Base-by-base conservation (phyloP, 2,113 vertebrate species). In the Labrus mixtus region DNA sequence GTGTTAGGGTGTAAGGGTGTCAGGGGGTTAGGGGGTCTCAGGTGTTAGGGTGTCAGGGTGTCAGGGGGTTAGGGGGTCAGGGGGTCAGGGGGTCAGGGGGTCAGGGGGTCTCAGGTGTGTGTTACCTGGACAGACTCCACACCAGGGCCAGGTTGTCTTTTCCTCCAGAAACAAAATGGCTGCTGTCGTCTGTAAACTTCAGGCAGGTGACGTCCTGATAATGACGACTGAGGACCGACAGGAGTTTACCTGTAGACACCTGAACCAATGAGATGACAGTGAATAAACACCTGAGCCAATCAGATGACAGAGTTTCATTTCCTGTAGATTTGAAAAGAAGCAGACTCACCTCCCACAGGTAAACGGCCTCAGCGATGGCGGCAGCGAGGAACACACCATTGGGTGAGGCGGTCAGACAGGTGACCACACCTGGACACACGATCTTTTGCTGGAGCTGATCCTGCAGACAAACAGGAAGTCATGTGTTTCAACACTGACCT, bases 381-480 rank as follows among this genome's bases (percentile, higher is more conserved):
- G 95, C 97, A 65, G 97, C 71, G 9, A 99, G 74, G 56, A 97
- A 98, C 39, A 97, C 94, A 1, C 97, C 97, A 0, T 96, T 94
- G 51, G 97, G 96, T 3, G 98, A 96, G 0, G 96, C 91, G 0
- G 95, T 94, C 71, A 99, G 89, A 89, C 96, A 98, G 51, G 96
- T 97, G 57, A 99, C 95, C 0, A 96, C 94, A 61, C 97, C 98
- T 0, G 98, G 97, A 83, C 98, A 99, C 22, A 98, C 94, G 15
- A 99, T 96, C 91, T 99, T 99, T 93, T 99, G 98, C 90, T 99
- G 98, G 23, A 99, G 95, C 90, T 98, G 98, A 76, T 99, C 98
- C 98, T 99, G 81, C 1, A 68, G 29, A 36, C n/a, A 63, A 22
- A 61, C 50, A 71, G 45, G 36, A 68, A 39, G 37, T 39, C 10